These are phyloP conservation scores for Drosophila nigrodunni DNA, from an alignment of 1,140 invertebrate genomes.

Conservation along the genomic window DNA sequence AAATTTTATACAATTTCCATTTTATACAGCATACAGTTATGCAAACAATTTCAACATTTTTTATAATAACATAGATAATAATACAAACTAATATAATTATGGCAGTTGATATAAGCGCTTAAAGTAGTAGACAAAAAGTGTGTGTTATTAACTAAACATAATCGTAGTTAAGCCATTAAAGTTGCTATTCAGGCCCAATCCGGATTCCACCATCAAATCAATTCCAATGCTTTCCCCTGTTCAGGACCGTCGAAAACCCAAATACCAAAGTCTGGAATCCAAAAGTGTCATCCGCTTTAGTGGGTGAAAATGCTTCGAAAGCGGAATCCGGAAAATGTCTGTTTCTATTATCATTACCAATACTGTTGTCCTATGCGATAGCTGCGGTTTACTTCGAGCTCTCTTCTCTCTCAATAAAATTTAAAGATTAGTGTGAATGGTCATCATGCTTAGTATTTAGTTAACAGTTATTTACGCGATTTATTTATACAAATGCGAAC, in stretches of 20 bases:
- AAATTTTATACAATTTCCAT: conserved; percentile 38
- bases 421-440: conserved; percentile 48
- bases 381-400: background rate
- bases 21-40: conserved; percentile 24
- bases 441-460: conserved; percentile 79
- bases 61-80: conserved; percentile 8
- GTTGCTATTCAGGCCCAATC: conserved; percentile 4
- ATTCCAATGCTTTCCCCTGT: background rate
- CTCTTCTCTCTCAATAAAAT: conserved; percentile 5
- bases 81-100: conserved; percentile 65
- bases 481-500: conserved; percentile 52
- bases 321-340: conserved; percentile 7
- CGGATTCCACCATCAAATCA: conserved; percentile 26
- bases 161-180: conserved; percentile 25
- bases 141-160: conserved; percentile 27
- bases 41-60: conserved; percentile 59
- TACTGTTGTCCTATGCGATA: conserved; percentile 53
- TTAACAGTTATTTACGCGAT: conserved; percentile 65
- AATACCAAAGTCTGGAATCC: conserved; percentile 6
- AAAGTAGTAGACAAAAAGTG: conserved; percentile 56
- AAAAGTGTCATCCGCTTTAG: background rate
- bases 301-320: conserved; percentile 9
- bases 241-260: conserved; percentile 16
- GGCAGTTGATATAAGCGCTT: conserved; percentile 76
- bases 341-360: conserved; percentile 41